These are phyloP conservation scores for Cephus nigrinus DNA, from an alignment of 2,888 invertebrate genomes.

Conservation along the genomic window DNA sequence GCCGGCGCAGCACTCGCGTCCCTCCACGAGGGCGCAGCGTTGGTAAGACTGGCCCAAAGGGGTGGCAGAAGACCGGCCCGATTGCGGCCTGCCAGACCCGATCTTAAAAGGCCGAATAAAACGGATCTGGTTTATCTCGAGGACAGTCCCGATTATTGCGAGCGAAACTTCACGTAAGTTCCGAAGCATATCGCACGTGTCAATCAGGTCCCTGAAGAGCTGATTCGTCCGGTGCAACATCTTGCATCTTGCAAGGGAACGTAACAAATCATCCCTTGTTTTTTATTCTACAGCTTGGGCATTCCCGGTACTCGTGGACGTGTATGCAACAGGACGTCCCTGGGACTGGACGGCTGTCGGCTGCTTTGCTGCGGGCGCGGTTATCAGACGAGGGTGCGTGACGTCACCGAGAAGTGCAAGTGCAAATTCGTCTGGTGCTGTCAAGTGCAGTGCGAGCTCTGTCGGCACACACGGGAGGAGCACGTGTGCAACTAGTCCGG, in stretches of 20 bases:
- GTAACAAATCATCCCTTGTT: not conserved
- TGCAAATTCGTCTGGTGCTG: constrained; percentile 95
- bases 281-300: constrained; percentile 72
- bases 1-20: constrained; percentile 83
- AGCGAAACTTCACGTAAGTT: constrained; percentile 83
- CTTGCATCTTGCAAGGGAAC: not conserved
- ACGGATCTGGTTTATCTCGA: constrained; percentile 91
- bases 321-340: constrained; percentile 85
- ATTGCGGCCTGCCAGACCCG: constrained; percentile 78
- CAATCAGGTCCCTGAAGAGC: not conserved
- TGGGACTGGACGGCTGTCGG: constrained; percentile 87
- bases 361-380: constrained; percentile 91
- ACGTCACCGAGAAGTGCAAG: constrained; percentile 88
- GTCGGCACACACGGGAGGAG: constrained; percentile 82
- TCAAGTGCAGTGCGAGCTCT: constrained; percentile 85
- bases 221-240: not conserved
- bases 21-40: constrained; percentile 88
- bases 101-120: constrained; percentile 87
- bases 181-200: not conserved
- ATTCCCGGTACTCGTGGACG: constrained; percentile 86
- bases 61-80: constrained; percentile 75
- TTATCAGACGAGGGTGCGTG: constrained; percentile 84
- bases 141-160: constrained; percentile 93
- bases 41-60: constrained; percentile 76
- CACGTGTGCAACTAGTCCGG: constrained; percentile 83